Base-by-base conservation (phyloP, 2,113 vertebrate genomes). In the Dasyornis broadbenti region DNA sequence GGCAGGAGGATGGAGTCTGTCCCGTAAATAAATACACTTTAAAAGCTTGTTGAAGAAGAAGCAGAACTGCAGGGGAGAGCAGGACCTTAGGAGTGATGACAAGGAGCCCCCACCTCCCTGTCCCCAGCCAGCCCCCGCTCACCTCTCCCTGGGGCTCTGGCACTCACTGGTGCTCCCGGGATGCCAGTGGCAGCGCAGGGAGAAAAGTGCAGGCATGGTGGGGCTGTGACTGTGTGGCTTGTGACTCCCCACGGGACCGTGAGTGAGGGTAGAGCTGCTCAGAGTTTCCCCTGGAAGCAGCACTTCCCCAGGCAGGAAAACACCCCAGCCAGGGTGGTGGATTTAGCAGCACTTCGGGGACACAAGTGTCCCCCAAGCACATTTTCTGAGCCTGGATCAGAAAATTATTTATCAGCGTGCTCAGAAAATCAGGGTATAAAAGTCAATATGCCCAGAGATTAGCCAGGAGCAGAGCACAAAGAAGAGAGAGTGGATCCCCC, bases 221-320 rank as follows among this genome's bases (percentile, higher is more conserved):
- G 39, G 71, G 92, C 85, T 73, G 82, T 96, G 92, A 92, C 82
- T 47, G 0, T 8, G 14, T 5, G 8, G 88, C 95, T 93, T 90
- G 93, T 96, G 95, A 96, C 93, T 91, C 79, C 76, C 85, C 96
- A 96, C 31, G 92, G 30, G 94, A 86, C 76, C 0, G 1, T 96
- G 95, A 94, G 86, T 93, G 77, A 96, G 82, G 56, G 15, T 0
- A 7, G 40, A 39, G 73, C 77, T 1, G 37, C 91, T 97, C 95
- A 95, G 86, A 96, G 92, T 94, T 96, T 96, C 95, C 96, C 80
- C 92, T 66, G 90, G 76, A 88, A 91, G 70, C 45, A 31, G 77
- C 80, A 97, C 94, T 97, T 97, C 96, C 95, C 88, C 90, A 86
- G 73, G 89, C 60, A 93, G 82, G 56, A 95, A 86, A 91, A 93